A percentile compares a stretch with the other conserved stretches of the same genome.
Evolutionary conservation across 2,888 invertebrate species (phyloP).

Genomic region (Rhagium mordax): DNA sequence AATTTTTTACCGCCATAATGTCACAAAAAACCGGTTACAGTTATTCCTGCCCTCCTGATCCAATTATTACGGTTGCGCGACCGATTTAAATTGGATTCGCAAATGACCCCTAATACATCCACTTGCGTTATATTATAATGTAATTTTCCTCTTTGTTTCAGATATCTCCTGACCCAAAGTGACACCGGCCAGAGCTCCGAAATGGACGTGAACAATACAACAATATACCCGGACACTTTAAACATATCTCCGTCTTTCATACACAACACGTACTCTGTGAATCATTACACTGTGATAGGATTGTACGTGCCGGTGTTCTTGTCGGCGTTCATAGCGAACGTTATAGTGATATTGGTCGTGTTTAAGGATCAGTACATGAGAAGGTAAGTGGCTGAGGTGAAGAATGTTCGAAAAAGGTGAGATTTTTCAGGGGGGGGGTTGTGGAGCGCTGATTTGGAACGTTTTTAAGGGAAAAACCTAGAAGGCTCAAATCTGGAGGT

Average conservation of each 20-base stretch:
- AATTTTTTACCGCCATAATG: no score
- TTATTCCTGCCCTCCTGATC: no score
- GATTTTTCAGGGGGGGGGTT: no score
- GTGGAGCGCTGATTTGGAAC: no score
- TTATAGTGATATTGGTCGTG: constrained; percentile 79
- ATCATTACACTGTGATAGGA: constrained; percentile 71
- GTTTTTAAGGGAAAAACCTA: no score
- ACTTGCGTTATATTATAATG: not conserved
- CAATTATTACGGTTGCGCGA: not conserved
- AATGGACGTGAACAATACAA: constrained; percentile 28
- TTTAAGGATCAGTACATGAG: constrained; percentile 79
- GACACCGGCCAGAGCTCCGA: not conserved
- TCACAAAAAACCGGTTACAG: no score
- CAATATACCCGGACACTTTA: constrained; percentile 14
- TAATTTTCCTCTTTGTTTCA: constrained; percentile 9
- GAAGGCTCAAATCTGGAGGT: no score
- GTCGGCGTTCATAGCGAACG: constrained; percentile 76
- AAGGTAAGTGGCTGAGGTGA: constrained; percentile 73
- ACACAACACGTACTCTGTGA: constrained; percentile 30
- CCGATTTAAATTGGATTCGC: not conserved
- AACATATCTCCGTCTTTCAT: constrained; percentile 30
- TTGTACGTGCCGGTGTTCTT: constrained; percentile 78
- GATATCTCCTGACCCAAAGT: not conserved
- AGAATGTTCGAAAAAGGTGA: no score
- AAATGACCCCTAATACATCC: not conserved